Conservation (phyloP, 2,797 vertebrate genomes). For the Alfaro cultratus region DNA sequence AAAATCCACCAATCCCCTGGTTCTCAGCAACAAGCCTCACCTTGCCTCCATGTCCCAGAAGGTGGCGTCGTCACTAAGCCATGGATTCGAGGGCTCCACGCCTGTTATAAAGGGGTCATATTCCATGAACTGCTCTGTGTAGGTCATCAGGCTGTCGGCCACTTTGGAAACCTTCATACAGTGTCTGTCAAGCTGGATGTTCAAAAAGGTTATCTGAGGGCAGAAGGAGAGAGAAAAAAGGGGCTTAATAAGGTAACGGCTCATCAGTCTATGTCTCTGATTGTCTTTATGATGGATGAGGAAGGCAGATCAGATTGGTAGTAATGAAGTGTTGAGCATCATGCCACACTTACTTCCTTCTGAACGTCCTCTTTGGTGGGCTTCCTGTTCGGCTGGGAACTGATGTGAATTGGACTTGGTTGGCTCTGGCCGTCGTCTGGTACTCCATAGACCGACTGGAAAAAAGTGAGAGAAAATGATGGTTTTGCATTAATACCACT, state of each 20-base stretch:
- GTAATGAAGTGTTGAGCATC: conserved; percentile 38
- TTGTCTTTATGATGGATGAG: conserved; percentile 55
- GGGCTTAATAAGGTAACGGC: conserved; percentile 54
- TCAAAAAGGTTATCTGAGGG: conserved; percentile 91
- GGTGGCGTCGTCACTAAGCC: conserved; percentile 89
- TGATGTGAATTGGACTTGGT: conserved; percentile 88
- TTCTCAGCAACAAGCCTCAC: conserved; percentile 69
- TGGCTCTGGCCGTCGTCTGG: conserved; percentile 89
- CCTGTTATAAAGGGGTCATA: conserved; percentile 90
- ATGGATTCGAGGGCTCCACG: conserved; percentile 92
- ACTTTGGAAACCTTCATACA: conserved; percentile 99
- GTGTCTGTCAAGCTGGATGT: conserved; percentile 93
- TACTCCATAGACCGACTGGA: conserved; percentile 92
- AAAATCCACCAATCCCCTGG: background rate
- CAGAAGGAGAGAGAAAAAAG: conserved; percentile 57
- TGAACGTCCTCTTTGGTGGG: conserved; percentile 91
- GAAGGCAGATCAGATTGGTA: conserved; percentile 10
- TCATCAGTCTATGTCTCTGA: conserved; percentile 49
- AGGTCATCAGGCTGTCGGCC: conserved; percentile 94
- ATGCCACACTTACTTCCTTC: conserved; percentile 84
- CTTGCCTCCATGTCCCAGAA: conserved; percentile 94
- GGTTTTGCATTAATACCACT: background rate
- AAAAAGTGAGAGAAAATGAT: conserved; percentile 7
- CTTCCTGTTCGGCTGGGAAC: conserved; percentile 87
- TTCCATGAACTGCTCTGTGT: conserved; percentile 93